Conservation (phyloP, 2,888 invertebrate species). For the Erynnis tages region DNA sequence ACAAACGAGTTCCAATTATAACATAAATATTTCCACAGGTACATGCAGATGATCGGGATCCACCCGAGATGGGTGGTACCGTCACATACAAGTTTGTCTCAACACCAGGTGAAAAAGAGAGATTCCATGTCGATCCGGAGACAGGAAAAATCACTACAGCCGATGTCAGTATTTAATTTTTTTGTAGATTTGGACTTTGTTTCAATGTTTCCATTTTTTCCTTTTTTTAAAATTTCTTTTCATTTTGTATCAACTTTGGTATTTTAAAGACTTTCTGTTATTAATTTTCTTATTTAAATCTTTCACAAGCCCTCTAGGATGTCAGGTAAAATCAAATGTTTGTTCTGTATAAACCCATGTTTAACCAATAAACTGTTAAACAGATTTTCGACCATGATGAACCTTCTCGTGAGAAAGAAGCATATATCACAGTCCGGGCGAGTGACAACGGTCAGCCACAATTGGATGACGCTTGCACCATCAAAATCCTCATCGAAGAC, state of each 20-base stretch:
- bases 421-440: constrained; percentile 93
- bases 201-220: neutral
- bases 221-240: neutral
- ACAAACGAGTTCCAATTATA: constrained; percentile 5
- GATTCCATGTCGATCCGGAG: constrained; percentile 89
- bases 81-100: constrained; percentile 92
- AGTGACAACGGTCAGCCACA: constrained; percentile 95
- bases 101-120: constrained; percentile 86
- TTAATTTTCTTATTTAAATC: neutral
- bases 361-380: constrained; percentile 28
- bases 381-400: constrained; percentile 94
- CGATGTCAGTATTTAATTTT: constrained; percentile 71
- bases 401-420: constrained; percentile 90
- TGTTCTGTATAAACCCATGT: constrained; percentile 12
- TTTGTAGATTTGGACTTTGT: neutral
- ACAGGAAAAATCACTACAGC: constrained; percentile 90
- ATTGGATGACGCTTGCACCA: constrained; percentile 95
- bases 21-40: no score
- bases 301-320: constrained; percentile 8
- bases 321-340: constrained; percentile 30
- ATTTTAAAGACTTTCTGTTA: no score
- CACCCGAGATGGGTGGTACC: constrained; percentile 87
- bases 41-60: constrained; percentile 87
- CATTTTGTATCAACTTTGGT: no score
- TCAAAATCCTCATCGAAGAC: constrained; percentile 94